Base-by-base conservation (phyloP, 2,888 invertebrate genomes). In the Eupithecia pulchellata region DNA sequence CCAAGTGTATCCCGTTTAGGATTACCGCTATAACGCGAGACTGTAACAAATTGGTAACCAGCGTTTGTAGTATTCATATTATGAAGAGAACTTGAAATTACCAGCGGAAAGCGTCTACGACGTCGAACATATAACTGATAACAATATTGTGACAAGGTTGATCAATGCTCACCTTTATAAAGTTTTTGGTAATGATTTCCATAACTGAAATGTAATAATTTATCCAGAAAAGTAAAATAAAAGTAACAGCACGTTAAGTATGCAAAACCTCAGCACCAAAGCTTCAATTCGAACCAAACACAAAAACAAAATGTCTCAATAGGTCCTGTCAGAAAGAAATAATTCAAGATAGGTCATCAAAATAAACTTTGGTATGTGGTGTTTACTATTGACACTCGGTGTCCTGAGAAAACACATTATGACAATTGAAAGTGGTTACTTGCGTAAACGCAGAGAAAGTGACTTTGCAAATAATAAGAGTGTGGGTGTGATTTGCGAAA, bases 1-100 rank as follows among this genome's bases (percentile, higher is more conserved):
- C 84, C 81, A 82, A 78, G 77, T 82, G 84, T 88, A 86, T 89
- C 87, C 89, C 86, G 87, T 87, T 89, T 86, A 75, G 77, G 77
- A 82, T 83, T 84, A 86, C 86, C 82, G 86, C 84, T 85, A 82
- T 79, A 83, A 82, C 82, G 84, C 86, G 86, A 87, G 84, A 83
- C 81, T 84, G 79, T 80, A 79, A 77, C 78, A 81, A 86, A 86
- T 84, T 82, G 80, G 75, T 75, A 78, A 69, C 74, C 71, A 73
- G 71, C 65, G 61, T 71, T 66, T 68, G 25, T 66, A 55, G 58
- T 47, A 69, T 52, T 71, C 20, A 62, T 11, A 69, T 73, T 27
- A 71, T 69, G 60, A 47, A 68, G 55, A 39, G 57, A 47, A 58
- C 32, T 64, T 58, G 25, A 61, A 61, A 52, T 69, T 47, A 61